Evolutionary conservation across 2,113 vertebrate genomes (phyloP).

Genomic region (Aramus guarauna): DNA sequence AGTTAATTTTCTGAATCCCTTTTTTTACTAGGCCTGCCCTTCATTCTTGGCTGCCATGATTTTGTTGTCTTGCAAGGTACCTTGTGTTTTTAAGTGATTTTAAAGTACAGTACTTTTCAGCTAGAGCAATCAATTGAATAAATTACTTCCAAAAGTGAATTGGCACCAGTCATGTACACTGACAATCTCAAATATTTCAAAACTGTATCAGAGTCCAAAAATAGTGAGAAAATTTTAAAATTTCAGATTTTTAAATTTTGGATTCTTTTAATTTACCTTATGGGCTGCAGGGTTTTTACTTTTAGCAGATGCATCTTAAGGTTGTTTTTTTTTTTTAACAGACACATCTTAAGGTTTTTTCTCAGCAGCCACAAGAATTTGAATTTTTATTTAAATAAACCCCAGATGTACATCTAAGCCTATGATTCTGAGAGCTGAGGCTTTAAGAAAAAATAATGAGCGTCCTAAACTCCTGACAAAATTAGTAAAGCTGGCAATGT

Average conservation of each 20-base stretch:
- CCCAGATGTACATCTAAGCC: background rate
- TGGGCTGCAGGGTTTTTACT: background rate
- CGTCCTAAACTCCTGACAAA: background rate
- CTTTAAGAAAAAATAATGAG: background rate
- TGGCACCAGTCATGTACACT: background rate
- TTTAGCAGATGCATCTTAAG: background rate
- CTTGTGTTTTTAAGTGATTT: background rate
- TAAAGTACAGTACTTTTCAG: background rate
- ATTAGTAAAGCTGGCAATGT: background rate
- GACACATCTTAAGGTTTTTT: background rate
- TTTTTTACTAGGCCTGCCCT: background rate
- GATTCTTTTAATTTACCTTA: background rate
- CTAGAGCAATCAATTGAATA: background rate
- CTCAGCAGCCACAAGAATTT: background rate
- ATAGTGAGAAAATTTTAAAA: background rate
- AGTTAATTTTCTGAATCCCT: background rate
- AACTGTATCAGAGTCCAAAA: background rate
- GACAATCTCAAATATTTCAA: slow-evolving; percentile 1
- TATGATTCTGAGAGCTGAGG: background rate
- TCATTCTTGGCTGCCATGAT: background rate
- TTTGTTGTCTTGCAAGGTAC: background rate
- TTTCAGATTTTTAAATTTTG: background rate
- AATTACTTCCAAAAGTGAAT: slow-evolving; percentile 1
- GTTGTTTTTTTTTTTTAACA: background rate
- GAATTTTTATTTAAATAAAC: background rate